phyloP scores from a whole-genome alignment of 2,888 invertebrate species.

The Tetheella fluctuosa region DNA sequence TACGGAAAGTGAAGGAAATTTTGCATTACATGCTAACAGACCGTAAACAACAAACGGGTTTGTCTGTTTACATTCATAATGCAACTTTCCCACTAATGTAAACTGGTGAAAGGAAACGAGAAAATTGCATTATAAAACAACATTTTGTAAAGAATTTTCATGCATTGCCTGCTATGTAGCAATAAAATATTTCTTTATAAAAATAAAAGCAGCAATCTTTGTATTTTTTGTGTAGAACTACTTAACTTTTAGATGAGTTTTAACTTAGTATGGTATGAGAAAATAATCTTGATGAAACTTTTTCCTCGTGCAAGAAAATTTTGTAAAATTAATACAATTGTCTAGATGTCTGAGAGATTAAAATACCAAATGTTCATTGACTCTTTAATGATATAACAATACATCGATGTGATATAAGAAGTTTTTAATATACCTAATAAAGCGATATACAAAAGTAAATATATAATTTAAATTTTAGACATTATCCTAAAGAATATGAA shows the following conservation, averaged over 20 bases:
- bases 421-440: too few species aligned
- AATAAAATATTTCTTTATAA: not conserved
- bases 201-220: slow-evolving; percentile 1
- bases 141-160: not conserved
- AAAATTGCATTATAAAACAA: slow-evolving; percentile 6
- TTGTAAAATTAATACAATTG: too few species aligned
- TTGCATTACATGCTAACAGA: not conserved
- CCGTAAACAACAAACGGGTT: slow-evolving; percentile 4
- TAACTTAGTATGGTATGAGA: not conserved
- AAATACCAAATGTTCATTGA: too few species aligned
- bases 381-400: too few species aligned
- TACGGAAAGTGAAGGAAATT: slow-evolving; percentile 9
- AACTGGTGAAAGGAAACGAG: not conserved
- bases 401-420: too few species aligned
- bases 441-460: too few species aligned
- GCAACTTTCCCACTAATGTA: not conserved
- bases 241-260: not conserved
- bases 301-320: not conserved
- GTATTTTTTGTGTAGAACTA: not conserved
- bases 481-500: too few species aligned
- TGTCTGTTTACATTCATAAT: not conserved
- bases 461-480: too few species aligned
- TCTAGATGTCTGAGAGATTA: too few species aligned
- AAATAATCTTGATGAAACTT: not conserved
- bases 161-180: not conserved